Conservation (phyloP, 2,888 invertebrate species). For the Drosophila fungiperda region DNA sequence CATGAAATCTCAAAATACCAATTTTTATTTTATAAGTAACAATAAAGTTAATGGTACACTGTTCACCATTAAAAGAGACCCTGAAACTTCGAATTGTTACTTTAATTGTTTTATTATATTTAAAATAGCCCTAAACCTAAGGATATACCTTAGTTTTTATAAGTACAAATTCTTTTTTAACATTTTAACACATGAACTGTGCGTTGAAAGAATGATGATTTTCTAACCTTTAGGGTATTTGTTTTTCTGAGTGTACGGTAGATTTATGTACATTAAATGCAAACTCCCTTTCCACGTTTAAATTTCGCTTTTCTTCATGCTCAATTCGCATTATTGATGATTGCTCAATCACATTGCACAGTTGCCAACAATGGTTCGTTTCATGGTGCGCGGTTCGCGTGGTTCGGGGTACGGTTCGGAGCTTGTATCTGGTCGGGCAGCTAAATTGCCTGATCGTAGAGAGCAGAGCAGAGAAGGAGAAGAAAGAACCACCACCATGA, state of each 20-base stretch:
- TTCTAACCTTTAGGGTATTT: neutral
- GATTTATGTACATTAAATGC: neutral
- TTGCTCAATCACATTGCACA: conserved; percentile 65
- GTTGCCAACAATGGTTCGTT: conserved; percentile 1
- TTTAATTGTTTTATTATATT: neutral
- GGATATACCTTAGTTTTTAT: fast-evolving
- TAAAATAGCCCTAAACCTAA: neutral
- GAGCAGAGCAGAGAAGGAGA: neutral
- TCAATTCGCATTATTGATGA: conserved; percentile 67
- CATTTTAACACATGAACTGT: no score
- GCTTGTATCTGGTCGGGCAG: conserved; percentile 27
- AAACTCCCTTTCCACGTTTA: neutral
- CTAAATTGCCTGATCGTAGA: conserved; percentile 38
- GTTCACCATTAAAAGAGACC: neutral
- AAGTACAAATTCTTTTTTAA: neutral
- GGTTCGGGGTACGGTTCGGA: conserved; percentile 13
- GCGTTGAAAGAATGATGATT: neutral
- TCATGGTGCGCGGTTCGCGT: conserved; percentile 7
- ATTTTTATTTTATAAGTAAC: neutral
- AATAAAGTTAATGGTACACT: no score
- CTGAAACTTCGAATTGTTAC: neutral
- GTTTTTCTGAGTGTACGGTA: neutral
- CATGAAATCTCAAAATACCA: neutral
- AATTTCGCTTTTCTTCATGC: conserved; percentile 58
- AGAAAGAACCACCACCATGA: conserved; percentile 46